phyloP scores from a whole-genome alignment of 2,888 invertebrate species.

The Drosophila cognata region DNA sequence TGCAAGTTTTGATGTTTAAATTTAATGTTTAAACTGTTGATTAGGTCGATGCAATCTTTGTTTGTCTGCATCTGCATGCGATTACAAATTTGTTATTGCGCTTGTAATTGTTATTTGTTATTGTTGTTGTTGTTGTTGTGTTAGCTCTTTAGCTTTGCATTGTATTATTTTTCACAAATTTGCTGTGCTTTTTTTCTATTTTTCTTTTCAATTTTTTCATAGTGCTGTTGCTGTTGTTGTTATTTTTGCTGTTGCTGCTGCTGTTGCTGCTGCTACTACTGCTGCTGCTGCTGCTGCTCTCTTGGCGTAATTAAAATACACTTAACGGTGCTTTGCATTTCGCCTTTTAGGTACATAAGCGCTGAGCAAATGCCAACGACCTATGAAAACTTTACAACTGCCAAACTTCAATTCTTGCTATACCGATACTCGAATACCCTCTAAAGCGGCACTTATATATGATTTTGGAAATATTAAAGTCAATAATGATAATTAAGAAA shows the following conservation, averaged over 20 bases:
- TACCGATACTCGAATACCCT: constrained; percentile 11
- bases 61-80: constrained; percentile 6
- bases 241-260: constrained; percentile 14
- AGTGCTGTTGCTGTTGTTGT: constrained; percentile 16
- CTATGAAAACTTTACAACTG: constrained; percentile 43
- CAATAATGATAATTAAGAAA: not conserved
- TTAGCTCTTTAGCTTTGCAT: constrained; percentile 32
- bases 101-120: constrained; percentile 44
- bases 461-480: not conserved
- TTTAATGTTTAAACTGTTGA: constrained; percentile 1
- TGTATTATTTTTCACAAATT: constrained; percentile 31
- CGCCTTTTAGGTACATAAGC: constrained; percentile 29
- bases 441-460: not conserved
- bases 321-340: constrained; percentile 72
- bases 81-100: constrained; percentile 45
- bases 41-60: not conserved
- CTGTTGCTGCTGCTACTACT: constrained; percentile 12
- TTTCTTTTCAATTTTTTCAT: constrained; percentile 39
- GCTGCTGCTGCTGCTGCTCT: constrained; percentile 15
- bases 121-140: constrained; percentile 21
- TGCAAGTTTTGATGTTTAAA: not conserved
- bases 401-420: not conserved
- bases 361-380: constrained; percentile 59
- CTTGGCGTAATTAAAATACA: constrained; percentile 63
- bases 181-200: constrained; percentile 1